Base-by-base conservation (phyloP, 2,797 vertebrate genomes). In the Gambelia wislizenii region DNA sequence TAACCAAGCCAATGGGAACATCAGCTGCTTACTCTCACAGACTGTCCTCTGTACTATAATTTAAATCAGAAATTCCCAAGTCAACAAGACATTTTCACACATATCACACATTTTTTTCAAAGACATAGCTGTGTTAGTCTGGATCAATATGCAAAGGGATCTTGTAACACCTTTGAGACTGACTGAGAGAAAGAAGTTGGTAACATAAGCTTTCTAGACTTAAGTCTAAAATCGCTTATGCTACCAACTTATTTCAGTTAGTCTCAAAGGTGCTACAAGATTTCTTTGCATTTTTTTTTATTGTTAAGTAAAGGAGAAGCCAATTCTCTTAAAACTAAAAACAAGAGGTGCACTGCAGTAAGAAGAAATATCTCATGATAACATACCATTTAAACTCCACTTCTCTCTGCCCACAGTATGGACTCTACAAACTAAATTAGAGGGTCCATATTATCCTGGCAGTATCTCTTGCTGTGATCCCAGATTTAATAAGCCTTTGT, bases 261-360 rank as follows among this genome's bases (percentile, higher is more conserved):
- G n/a, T n/a, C n/a, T n/a, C n/a, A n/a, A n/a, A n/a, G n/a, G n/a
- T n/a, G n/a, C n/a, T n/a, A n/a, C n/a, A n/a, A n/a, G n/a, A n/a
- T n/a, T n/a, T n/a, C n/a, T n/a, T n/a, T n/a, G n/a, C n/a, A n/a
- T n/a, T n/a, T n/a, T 12, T 52, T 52, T 8, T 84, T 72, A 5
- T 5, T 49, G 49, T 84, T 39, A 12, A 54, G 56, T 25, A 20
- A 87, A 89, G 67, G 2, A 25, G 36, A 36, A 8, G 10, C 2
- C 76, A 64, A 72, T 85, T 42, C n/a, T 80, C 10, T 64, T 75
- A 64, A 72, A 89, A 75, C 67, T 70, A 44, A n/a, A n/a, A n/a
- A n/a, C n/a, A n/a, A n/a, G n/a, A n/a, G n/a, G n/a, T n/a, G n/a
- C n/a, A n/a, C 79, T 1, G 14, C 18, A 74, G n/a, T n/a, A 16